phyloP scores from a whole-genome alignment of 2,888 invertebrate genomes.

The Oxyscelio sp. region DNA sequence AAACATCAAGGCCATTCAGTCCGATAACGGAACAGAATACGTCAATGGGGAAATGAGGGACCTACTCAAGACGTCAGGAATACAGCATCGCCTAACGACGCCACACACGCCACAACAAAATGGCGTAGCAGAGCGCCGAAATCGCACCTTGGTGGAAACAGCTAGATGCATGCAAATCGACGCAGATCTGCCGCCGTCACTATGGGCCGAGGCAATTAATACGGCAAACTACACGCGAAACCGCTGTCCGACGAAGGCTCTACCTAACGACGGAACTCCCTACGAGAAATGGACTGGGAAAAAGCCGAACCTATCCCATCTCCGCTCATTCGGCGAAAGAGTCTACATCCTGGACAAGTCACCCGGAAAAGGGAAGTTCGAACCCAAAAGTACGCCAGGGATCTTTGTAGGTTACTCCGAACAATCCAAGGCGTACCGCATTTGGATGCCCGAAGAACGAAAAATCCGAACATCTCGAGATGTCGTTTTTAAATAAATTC shows the following conservation, averaged over 20 bases:
- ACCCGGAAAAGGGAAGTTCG: conserved; percentile 51
- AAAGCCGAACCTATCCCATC: conserved; percentile 33
- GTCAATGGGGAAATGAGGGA: not conserved
- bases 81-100: not conserved
- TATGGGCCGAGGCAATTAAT: conserved; percentile 27
- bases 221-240: conserved; percentile 75
- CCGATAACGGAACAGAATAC: conserved; percentile 72
- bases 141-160: not conserved
- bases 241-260: conserved; percentile 59
- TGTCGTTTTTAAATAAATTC: too few species aligned
- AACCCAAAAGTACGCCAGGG: conserved; percentile 42
- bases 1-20: conserved; percentile 63
- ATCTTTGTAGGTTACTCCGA: conserved; percentile 61
- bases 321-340: conserved; percentile 65
- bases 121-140: not conserved
- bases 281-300: conserved; percentile 59
- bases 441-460: conserved; percentile 36
- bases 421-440: conserved; percentile 48
- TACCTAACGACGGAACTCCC: conserved; percentile 58
- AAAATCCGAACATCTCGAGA: conserved; percentile 40
- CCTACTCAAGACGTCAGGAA: too few species aligned
- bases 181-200: conserved; percentile 72
- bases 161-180: conserved; percentile 58
- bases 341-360: conserved; percentile 41
- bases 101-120: not conserved